Evolutionary conservation across 2,113 vertebrate species (phyloP).

Genomic region (mouse (Mus musculus)): GRCm39 chr5:137342501-137343000

Average conservation of each 20-base stretch:
- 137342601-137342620: too few relatives aligned
- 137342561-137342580: background rate
- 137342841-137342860: too few relatives aligned
- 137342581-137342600: background rate
- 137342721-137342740: background rate
- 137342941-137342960: background rate
- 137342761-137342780: too few relatives aligned
- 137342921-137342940: background rate
- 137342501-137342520: background rate
- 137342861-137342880: too few relatives aligned
- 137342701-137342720: background rate
- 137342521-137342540: background rate
- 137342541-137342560: background rate
- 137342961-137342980: background rate
- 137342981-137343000: background rate
- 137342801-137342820: background rate
- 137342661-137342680: background rate
- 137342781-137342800: background rate
- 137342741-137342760: background rate
- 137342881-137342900: background rate
- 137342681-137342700: background rate
- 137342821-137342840: background rate
- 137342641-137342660: background rate
- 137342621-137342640: background rate
- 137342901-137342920: background rate